Percentiles rank a stretch among this genome's conserved stretches.
These are phyloP conservation scores for Arothron firmamentum DNA, from an alignment of 2,113 vertebrate species.

Conservation along the genomic window DNA sequence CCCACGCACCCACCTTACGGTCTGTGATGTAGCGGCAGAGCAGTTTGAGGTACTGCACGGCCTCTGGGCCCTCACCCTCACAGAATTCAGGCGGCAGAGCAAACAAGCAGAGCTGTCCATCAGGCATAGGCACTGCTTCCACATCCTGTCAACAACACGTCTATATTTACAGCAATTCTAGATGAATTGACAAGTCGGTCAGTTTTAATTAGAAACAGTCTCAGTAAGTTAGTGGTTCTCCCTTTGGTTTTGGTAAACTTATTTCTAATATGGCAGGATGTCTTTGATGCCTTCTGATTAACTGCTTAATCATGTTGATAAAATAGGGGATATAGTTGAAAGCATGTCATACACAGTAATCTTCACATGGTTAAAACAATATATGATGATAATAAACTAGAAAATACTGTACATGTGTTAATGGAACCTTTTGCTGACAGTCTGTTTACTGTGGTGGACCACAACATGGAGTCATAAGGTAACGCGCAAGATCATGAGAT, in stretches of 20 bases:
- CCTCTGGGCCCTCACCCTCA: conserved; percentile 63
- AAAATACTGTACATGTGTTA: background rate
- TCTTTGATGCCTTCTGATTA: no score
- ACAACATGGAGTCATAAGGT: background rate
- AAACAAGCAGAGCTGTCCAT: conserved; percentile 76
- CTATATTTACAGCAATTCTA: background rate
- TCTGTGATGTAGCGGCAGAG: conserved; percentile 79
- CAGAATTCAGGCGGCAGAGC: conserved; percentile 75
- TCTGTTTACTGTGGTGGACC: background rate
- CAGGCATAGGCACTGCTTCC: conserved; percentile 77
- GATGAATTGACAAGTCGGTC: no score
- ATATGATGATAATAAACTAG: background rate
- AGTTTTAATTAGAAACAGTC: background rate
- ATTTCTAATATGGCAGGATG: no score
- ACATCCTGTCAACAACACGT: conserved; percentile 67
- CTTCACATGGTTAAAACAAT: background rate
- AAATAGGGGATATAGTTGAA: no score
- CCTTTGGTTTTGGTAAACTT: no score
- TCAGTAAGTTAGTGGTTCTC: background rate
- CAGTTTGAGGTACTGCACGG: conserved; percentile 74
- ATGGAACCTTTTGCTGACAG: background rate
- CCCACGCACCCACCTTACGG: conserved; percentile 69
- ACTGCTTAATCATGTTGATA: no score
- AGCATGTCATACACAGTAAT: background rate
- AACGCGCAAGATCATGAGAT: background rate